Conservation (phyloP, 2,113 vertebrate species). For the Steatornis caripensis region DNA sequence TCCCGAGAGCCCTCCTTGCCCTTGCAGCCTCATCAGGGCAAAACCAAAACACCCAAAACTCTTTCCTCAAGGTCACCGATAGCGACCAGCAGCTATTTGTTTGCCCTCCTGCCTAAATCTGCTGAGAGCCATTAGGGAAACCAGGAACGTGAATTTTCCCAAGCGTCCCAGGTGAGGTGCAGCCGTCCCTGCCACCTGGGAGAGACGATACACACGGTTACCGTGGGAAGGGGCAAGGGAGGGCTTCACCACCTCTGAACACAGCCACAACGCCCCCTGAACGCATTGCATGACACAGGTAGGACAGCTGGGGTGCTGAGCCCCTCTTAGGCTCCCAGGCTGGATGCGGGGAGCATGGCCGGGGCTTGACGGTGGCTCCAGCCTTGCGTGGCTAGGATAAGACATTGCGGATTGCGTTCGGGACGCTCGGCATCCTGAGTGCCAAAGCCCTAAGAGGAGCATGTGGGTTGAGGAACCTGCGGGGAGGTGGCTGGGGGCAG, state of each 20-base stretch:
- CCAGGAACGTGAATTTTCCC: background rate
- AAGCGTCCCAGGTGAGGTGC: background rate
- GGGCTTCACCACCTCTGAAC: background rate
- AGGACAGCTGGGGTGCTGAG: background rate
- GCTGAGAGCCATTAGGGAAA: background rate
- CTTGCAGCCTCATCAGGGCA: rapidly evolving
- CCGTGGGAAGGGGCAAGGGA: background rate
- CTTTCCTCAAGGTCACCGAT: background rate
- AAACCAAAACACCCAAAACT: background rate
- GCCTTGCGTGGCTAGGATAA: no score
- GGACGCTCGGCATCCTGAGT: rapidly evolving
- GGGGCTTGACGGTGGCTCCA: no score
- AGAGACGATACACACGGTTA: no score
- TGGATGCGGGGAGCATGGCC: background rate
- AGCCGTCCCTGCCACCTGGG: background rate
- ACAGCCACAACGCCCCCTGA: background rate
- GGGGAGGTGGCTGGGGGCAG: no score
- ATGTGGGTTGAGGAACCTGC: no score
- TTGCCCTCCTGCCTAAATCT: background rate
- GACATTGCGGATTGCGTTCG: no score
- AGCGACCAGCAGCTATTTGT: background rate
- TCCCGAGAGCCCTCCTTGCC: background rate
- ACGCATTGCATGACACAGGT: background rate
- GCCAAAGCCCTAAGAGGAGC: background rate
- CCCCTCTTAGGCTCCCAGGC: background rate